Evolutionary conservation across 2,113 vertebrate genomes (phyloP), one percentile per base, ranked within the genome.

Genomic region (Puffinus mauretanicus): DNA sequence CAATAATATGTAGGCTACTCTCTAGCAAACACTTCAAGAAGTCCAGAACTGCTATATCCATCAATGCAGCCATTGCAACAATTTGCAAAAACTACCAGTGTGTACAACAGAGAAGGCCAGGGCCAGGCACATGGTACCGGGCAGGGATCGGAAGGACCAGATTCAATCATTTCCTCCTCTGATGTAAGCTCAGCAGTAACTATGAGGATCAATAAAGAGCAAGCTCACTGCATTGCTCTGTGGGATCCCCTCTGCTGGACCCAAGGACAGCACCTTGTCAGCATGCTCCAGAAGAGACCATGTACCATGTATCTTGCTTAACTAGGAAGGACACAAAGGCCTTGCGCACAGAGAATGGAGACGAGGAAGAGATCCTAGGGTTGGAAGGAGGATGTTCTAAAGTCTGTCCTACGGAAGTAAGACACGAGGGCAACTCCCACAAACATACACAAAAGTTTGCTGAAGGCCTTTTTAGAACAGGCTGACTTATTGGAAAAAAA

Each of bases 231-330:
- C 27, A 6, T 2, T 24, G 44, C n/a, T 72, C 58, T 36, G 61
- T 3, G 24, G 57, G 44, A 75, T 78, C 49, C 62, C 27, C 47
- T 51, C 55, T 77, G 70, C 34, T 17, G 66, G 26, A 17, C 38
- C 69, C 42, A 57, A 70, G 44, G 38, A 30, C 60, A 82, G 66
- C 66, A 47, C 19, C 17, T 38, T 11, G 16, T 9, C 60, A 67
- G 55, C 10, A 5, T 1, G 17, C 34, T 66, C 62, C 66, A 70
- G 44, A 46, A 71, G 16, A 52, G 30, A 46, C 14, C 47, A 24
- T 0, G 16, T 16, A 46, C 20, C 34, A 15, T 0, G 2, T 6
- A 18, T 44, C 36, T 52, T 54, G 11, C 36, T 47, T 18, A 36
- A 12, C 11, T 8, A 24, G 49, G 78, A 49, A 79, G 52, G 71